Conservation (phyloP, 1,140 invertebrate species). For the Platorchestia sp. region DNA sequence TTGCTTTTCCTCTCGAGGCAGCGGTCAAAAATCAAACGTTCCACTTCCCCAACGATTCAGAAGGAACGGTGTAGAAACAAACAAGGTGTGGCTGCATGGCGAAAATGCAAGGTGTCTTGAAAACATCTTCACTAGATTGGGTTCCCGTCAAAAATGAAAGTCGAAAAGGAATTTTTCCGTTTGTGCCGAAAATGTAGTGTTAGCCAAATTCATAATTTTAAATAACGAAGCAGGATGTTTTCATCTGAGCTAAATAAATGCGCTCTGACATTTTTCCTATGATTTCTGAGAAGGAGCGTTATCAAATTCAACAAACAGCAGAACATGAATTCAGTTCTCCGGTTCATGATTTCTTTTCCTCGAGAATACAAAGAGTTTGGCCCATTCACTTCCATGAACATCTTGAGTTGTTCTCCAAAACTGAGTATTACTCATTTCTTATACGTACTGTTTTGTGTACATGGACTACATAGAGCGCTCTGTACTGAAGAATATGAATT, state of each 20-base stretch:
- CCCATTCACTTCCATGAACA: background rate
- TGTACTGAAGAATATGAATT: background rate
- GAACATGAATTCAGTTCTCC: background rate
- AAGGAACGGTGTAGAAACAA: background rate
- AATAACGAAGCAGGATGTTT: background rate
- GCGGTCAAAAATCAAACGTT: constrained; percentile 12
- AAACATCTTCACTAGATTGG: background rate
- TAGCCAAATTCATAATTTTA: background rate
- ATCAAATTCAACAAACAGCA: background rate
- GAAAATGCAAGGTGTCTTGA: background rate
- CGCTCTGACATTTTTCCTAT: background rate
- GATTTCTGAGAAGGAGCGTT: background rate
- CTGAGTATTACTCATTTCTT: too few relatives aligned
- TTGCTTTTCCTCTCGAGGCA: background rate
- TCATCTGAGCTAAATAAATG: background rate
- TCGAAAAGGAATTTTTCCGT: background rate
- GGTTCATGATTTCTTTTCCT: too few relatives aligned
- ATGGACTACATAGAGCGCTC: too few relatives aligned
- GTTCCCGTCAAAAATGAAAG: background rate
- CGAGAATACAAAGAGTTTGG: background rate
- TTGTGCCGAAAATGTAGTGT: background rate
- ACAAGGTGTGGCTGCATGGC: background rate
- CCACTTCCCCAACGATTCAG: background rate
- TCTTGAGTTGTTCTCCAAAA: background rate
- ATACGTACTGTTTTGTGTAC: too few relatives aligned